Evolutionary conservation across 2,113 vertebrate species (phyloP), one percentile per base, ranked within the genome.

Genomic region (Actinemys pallida): DNA sequence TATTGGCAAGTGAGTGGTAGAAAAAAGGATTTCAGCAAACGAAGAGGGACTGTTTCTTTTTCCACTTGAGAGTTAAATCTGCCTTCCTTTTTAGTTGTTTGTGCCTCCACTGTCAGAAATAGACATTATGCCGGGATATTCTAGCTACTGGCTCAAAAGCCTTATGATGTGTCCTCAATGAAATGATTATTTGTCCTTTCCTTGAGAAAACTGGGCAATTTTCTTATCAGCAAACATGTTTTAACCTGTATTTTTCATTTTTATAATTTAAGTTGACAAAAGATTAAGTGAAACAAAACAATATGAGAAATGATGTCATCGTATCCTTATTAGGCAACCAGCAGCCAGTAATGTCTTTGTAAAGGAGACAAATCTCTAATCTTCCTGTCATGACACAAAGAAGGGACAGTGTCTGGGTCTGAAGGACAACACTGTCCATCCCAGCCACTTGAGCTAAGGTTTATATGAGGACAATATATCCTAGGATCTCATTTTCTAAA

Each of bases 311-410:
- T 75, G 72, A 24, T 25, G 54, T 78, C 27, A 80, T 6, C 10
- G 6, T 49, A 50, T 20, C 39, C n/a, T 86, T 79, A 47, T 57
- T 72, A 87, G 49, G 56, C 16, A 87, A 54, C 42, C 53, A 47
- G 84, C 57, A 29, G 39, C n/a, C 78, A 79, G 91, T 59, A 81
- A 81, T 24, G 84, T 27, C 87, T 89, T 6, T 4, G 76, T 52
- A 50, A 50, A 72, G 69, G 47, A 91, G 65, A 69, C 88, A 53
- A 86, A 62, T 85, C 20, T 53, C 84, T 88, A 95, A 88, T 92
- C 84, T 85, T n/a, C 56, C 25, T 88, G 20, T 91, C n/a, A 53
- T 54, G 45, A 16, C 62, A 59, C 72, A 86, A 62, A 25, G 65
- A 47, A 88, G 57, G 5, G 56, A 49, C n/a, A 57, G 57, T 29